Percentiles rank a stretch among this genome's conserved stretches.
These are phyloP conservation scores for Anguilla rostrata DNA, from an alignment of 2,113 vertebrate genomes.

Conservation along the genomic window DNA sequence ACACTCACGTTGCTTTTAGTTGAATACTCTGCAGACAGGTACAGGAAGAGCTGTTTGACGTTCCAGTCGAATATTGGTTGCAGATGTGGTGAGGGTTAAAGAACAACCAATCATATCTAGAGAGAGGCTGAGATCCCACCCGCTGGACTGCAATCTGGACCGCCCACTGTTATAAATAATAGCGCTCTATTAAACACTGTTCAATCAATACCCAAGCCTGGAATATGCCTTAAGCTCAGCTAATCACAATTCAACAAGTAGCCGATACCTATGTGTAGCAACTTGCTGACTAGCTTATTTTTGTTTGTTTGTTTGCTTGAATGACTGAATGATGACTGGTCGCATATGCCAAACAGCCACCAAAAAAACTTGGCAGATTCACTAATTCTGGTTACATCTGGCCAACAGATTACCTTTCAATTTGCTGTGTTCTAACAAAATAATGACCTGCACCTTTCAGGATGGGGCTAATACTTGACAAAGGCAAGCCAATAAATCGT, in stretches of 20 bases:
- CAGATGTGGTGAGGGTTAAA: slow-evolving; percentile 85
- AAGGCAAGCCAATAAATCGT: neutral
- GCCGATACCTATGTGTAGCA: too few species aligned
- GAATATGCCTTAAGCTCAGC: too few species aligned
- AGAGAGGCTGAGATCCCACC: too few species aligned
- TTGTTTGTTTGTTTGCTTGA: too few species aligned
- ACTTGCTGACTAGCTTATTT: too few species aligned
- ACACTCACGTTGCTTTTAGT: slow-evolving; percentile 93
- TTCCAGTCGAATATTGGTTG: slow-evolving; percentile 98
- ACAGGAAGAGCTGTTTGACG: slow-evolving; percentile 95
- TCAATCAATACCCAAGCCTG: too few species aligned
- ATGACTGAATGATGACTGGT: neutral
- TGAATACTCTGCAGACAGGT: slow-evolving; percentile 93
- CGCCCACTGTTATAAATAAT: too few species aligned
- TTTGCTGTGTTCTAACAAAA: too few species aligned
- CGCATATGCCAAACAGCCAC: neutral
- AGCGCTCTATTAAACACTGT: too few species aligned
- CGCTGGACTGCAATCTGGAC: too few species aligned
- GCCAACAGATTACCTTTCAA: neutral
- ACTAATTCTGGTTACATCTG: neutral
- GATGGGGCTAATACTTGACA: neutral
- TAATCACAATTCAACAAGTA: too few species aligned
- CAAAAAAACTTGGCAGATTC: neutral
- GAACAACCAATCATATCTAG: slow-evolving; percentile 44
- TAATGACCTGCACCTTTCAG: too few species aligned